Evolutionary conservation across 2,797 vertebrate genomes (phyloP).

Genomic region (Malacoraja senta): DNA sequence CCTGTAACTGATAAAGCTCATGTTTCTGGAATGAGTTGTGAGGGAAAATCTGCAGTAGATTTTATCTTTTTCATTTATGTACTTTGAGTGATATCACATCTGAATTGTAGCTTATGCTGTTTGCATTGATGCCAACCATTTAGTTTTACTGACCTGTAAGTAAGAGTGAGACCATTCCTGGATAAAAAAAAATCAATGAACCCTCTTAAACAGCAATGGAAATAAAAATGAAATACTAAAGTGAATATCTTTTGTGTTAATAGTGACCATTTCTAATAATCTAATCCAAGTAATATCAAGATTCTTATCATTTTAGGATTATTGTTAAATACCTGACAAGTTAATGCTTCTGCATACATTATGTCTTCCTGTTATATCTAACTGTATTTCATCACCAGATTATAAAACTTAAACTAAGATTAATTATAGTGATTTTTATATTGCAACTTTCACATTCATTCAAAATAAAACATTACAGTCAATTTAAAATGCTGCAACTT

Average conservation of each 20-base stretch:
- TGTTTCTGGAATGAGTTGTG: not conserved
- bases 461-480: no score
- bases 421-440: not conserved
- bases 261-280: not conserved
- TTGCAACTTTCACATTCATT: not conserved
- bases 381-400: not conserved
- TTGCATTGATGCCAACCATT: slow-evolving; percentile 4
- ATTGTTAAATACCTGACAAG: not conserved
- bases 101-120: not conserved
- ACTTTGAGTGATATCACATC: not conserved
- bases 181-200: not conserved
- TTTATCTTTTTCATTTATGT: not conserved
- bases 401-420: not conserved
- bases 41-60: not conserved
- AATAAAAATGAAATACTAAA: not conserved
- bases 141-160: not conserved
- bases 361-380: not conserved
- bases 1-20: not conserved
- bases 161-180: no score
- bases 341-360: not conserved
- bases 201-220: not conserved
- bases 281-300: not conserved
- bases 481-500: not conserved
- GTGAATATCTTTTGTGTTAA: not conserved
- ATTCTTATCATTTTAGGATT: not conserved